Base-by-base conservation (phyloP, 2,888 invertebrate genomes). In the Colostygia pectinataria region DNA sequence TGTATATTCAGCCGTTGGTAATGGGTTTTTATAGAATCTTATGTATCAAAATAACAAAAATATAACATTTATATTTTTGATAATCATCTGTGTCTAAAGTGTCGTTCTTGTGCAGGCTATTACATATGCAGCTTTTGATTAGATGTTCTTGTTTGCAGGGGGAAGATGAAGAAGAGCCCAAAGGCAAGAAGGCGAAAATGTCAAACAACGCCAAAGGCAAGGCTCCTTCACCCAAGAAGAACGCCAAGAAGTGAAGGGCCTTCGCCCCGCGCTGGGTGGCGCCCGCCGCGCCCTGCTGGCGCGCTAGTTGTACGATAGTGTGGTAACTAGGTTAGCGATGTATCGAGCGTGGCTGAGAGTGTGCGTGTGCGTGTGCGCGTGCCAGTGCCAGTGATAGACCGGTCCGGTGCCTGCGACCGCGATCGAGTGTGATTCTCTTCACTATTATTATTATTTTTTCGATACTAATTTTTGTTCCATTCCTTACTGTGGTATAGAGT, bases 141-240 rank as follows among this genome's bases (percentile, higher is more conserved):
- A 2, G 2, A 27, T 28, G 15, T 23, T 48, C 46, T 56, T 43
- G 23, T 49, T 67, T 58, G 10, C 74, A 94, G 83, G 93, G 93
- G 50, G 94, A 94, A 53, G 94, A 94, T 13, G 95, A 95, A 55
- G 95, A 95, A 13, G 94, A 94, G 81, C 94, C 95, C 67, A 95
- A 95, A 86, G 94, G 93, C 83, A 95, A 95, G 86, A 94, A 94
- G 74, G 92, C 93, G 82, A 95, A 95, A 90, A 86, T 94, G 80
- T 92, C 93, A 68, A 93, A 93, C 83, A 93, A 93, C 71, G 91
- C 92, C 74, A 93, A 93, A 83, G 94, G 93, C 72, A 94, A 94
- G 87, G 90, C 92, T 50, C 89, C 93, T 48, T 92, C 93, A 64
- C 93, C 93, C 82, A 94, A 94, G 92, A 94, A 94, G 86, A 94